Evolutionary conservation across 2,888 invertebrate genomes (phyloP).

Genomic region (Drosophila koepferae): DNA sequence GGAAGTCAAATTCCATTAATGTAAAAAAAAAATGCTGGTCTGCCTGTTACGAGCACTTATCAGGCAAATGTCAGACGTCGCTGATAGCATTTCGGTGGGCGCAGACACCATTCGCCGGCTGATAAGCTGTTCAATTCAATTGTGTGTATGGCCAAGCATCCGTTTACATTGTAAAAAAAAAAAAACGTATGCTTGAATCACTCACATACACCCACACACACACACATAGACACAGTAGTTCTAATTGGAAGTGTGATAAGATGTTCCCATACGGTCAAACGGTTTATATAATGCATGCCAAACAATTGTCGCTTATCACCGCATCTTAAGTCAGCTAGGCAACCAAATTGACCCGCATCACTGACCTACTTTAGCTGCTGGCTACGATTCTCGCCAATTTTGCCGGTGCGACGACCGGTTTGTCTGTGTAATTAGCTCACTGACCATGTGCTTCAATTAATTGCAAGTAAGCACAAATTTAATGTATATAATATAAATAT

Average conservation of each 20-base stretch:
- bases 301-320: slow-evolving; percentile 9
- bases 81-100: slow-evolving; percentile 41
- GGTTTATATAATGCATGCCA: slow-evolving; percentile 9
- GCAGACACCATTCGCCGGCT: slow-evolving; percentile 24
- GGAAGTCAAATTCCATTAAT: slow-evolving; percentile 32
- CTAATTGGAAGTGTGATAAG: slow-evolving; percentile 1
- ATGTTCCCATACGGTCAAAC: background rate
- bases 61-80: slow-evolving; percentile 50
- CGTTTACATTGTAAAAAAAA: slow-evolving; percentile 39
- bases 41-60: slow-evolving; percentile 38
- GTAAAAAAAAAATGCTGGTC: slow-evolving; percentile 25
- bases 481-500: slow-evolving; percentile 8
- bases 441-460: slow-evolving; percentile 33
- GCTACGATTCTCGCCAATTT: slow-evolving; percentile 36
- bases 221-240: slow-evolving; percentile 8
- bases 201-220: background rate
- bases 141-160: slow-evolving; percentile 30
- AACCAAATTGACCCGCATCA: slow-evolving; percentile 37
- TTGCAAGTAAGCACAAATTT: slow-evolving; percentile 10
- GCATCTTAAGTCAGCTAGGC: slow-evolving; percentile 15
- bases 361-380: slow-evolving; percentile 64
- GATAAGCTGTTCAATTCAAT: slow-evolving; percentile 41
- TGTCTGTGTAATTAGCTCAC: slow-evolving; percentile 47
- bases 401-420: slow-evolving; percentile 55
- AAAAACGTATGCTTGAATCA: background rate